Evolutionary conservation across 2,888 invertebrate genomes (phyloP).

Genomic region (Lordiphosa andalusiaca): DNA sequence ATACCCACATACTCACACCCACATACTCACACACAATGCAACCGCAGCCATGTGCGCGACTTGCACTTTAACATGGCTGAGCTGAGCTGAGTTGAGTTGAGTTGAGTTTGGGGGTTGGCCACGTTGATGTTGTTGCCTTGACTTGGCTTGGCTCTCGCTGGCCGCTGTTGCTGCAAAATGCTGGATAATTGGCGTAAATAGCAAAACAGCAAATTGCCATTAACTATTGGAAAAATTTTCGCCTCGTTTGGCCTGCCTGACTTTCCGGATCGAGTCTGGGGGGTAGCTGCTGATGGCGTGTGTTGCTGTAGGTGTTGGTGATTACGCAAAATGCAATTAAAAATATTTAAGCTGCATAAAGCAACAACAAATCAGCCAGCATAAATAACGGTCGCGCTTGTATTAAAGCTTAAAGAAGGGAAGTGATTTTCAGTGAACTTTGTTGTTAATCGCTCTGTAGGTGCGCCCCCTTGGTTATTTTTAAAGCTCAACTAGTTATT

Average conservation of each 20-base stretch:
- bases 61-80: slow-evolving; percentile 48
- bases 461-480: slow-evolving; percentile 43
- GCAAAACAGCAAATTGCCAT: slow-evolving; percentile 75
- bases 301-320: slow-evolving; percentile 59
- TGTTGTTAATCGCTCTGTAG: slow-evolving; percentile 14
- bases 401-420: slow-evolving; percentile 53
- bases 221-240: slow-evolving; percentile 73
- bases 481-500: slow-evolving; percentile 40
- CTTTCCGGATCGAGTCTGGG: slow-evolving; percentile 29
- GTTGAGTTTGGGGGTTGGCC: slow-evolving; percentile 12
- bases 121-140: slow-evolving; percentile 29
- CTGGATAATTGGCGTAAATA: slow-evolving; percentile 73
- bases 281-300: slow-evolving; percentile 7
- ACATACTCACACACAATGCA: slow-evolving; percentile 21
- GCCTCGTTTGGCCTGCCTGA: slow-evolving; percentile 41
- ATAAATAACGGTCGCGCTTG: slow-evolving; percentile 40
- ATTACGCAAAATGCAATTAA: slow-evolving; percentile 72
- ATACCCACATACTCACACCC: no score
- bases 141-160: slow-evolving; percentile 24
- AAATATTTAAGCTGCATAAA: slow-evolving; percentile 67
- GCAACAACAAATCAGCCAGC: slow-evolving; percentile 25
- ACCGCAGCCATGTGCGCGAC: slow-evolving; percentile 49
- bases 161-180: slow-evolving; percentile 51
- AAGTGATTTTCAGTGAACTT: slow-evolving; percentile 4
- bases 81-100: slow-evolving; percentile 17